Percentiles rank a stretch among this genome's conserved stretches.
phyloP scores from a whole-genome alignment of 2,113 vertebrate genomes.

The Chloroceryle aenea region DNA sequence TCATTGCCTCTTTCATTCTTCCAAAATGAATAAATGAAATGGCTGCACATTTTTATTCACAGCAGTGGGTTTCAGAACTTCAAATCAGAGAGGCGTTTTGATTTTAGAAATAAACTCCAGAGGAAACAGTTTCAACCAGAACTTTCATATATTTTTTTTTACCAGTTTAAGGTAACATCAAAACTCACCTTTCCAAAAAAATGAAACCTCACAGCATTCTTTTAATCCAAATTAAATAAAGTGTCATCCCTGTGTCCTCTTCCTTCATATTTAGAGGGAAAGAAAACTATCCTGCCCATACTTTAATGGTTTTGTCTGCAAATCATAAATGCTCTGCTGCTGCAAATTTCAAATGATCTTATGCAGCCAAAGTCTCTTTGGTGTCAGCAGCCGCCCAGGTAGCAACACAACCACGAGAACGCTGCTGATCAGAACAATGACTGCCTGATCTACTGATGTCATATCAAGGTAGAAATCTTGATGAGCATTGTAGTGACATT shows the following conservation, averaged over 20 bases:
- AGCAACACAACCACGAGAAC: conserved; percentile 56
- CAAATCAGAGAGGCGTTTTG: conserved; percentile 83
- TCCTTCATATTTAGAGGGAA: conserved; percentile 71
- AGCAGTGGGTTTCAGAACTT: conserved; percentile 79
- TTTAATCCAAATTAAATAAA: conserved; percentile 78
- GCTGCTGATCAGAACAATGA: conserved; percentile 76
- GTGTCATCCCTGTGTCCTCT: conserved; percentile 71
- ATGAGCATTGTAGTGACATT: conserved; percentile 71
- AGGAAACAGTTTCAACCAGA: conserved; percentile 78
- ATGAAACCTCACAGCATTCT: conserved; percentile 69
- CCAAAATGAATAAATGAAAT: conserved; percentile 78
- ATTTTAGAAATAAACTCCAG: conserved; percentile 82
- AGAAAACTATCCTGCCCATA: conserved; percentile 64
- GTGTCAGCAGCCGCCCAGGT: conserved; percentile 67
- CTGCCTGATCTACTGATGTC: conserved; percentile 66
- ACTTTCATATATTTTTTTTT: conserved; percentile 65
- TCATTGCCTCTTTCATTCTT: conserved; percentile 71
- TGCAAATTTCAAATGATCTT: conserved; percentile 76
- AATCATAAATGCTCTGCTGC: conserved; percentile 67
- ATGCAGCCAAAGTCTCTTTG: conserved; percentile 73
- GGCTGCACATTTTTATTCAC: conserved; percentile 72
- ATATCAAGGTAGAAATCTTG: conserved; percentile 75
- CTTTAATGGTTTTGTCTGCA: conserved; percentile 77
- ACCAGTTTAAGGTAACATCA: conserved; percentile 65
- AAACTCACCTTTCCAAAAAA: conserved; percentile 60